phyloP scores from a whole-genome alignment of 2,113 vertebrate genomes.

The Penelope pileata region DNA sequence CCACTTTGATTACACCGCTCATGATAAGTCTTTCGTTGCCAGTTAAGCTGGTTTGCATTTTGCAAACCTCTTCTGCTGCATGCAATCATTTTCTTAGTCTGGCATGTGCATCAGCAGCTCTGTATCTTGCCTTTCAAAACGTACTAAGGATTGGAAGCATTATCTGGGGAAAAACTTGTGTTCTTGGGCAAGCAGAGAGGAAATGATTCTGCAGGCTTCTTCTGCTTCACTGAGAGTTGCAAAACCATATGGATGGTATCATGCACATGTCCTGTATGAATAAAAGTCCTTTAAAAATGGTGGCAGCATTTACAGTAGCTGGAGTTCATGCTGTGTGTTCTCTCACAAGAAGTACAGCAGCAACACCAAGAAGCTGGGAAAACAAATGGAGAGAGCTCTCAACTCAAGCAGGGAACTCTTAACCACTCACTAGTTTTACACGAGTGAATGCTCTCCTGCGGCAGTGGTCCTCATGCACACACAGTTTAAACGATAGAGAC shows the following conservation, averaged over 20 bases:
- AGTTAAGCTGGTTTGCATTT: not conserved
- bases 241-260: not conserved
- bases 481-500: not conserved
- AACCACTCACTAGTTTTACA: not conserved
- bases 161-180: accelerated
- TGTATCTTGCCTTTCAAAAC: not conserved
- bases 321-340: not conserved
- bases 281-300: not conserved
- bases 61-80: not conserved
- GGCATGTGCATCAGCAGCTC: not conserved
- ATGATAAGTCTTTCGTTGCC: not conserved
- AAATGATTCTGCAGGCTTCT: not conserved
- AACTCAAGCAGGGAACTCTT: not conserved
- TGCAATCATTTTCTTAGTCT: not conserved
- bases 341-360: not conserved
- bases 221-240: not conserved
- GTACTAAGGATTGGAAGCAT: not conserved
- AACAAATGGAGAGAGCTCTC: not conserved
- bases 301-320: not conserved
- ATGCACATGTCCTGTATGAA: not conserved
- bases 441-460: not conserved
- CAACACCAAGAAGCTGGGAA: not conserved
- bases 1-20: not conserved
- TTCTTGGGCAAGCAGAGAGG: not conserved
- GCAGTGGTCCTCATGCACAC: not conserved